Evolutionary conservation across 2,888 invertebrate species (phyloP), one percentile per base, ranked within the genome.

Genomic region (Apotomis betuletana): DNA sequence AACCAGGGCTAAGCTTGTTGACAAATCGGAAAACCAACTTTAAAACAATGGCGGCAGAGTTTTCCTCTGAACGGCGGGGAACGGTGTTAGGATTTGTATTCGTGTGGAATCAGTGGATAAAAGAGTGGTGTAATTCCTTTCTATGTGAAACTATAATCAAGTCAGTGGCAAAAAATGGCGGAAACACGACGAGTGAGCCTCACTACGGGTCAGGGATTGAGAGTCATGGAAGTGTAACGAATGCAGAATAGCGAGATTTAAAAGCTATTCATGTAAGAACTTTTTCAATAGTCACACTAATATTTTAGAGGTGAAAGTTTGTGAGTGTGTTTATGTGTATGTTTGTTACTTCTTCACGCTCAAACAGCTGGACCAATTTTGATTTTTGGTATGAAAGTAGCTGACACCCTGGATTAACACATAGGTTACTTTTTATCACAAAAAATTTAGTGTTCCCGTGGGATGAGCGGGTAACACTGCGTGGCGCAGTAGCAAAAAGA

Each of bases 11-110:
- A 75, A 80, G 73, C 60, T 63, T 44, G 38, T 8, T n/a, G 60
- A 70, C 72, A 76, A 78, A 80, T 78, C 75, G 79, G 76, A 83
- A 79, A 80, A 78, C 81, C 76, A 77, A 78, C 78, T 81, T 78
- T 80, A 79, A 73, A 67, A 61, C 62, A 67, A 59, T 64, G 4
- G 54, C 63, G 8, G 15, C 52, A 63, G 58, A 59, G 63, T 54
- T 62, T 49, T 9, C 3, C 46, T 44, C 41, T 3, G 61, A 38
- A 38, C n/a, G 46, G 54, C 49, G 13, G 15, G 52, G 8, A 3
- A n/a, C 46, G 13, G 67, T 67, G 72, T 67, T 54, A 54, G 67
- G 67, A 54, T 68, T 68, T 72, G 67, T 58, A 68, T 72, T 68
- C 57, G 67, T 52, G 55, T 63, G 61, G 62, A 58, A 63, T 63